phyloP scores from a whole-genome alignment of 1,140 invertebrate genomes.

The Aphelenchoides besseyi region DNA sequence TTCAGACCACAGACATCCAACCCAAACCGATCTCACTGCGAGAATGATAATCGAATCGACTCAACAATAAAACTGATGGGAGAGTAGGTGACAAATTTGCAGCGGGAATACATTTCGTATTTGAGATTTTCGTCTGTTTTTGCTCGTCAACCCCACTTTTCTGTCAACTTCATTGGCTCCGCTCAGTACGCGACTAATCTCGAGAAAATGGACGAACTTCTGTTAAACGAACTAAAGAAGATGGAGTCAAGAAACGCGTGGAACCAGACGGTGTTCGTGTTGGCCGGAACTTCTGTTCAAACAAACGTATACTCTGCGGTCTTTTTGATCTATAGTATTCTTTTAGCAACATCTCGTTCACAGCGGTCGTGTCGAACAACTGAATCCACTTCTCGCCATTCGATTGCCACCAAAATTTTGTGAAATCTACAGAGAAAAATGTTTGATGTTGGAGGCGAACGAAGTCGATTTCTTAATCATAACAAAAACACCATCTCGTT shows the following conservation, averaged over 20 bases:
- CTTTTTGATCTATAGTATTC: not conserved
- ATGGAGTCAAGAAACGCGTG: not conserved
- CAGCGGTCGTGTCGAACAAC: not conserved
- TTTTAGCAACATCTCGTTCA: not conserved
- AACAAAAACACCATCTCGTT: not conserved
- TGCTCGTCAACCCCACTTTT: conserved; percentile 6
- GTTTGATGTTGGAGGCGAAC: not conserved
- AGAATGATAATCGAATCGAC: not conserved
- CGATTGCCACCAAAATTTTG: not conserved
- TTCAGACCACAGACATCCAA: not conserved
- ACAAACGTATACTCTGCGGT: not conserved
- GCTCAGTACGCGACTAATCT: not conserved
- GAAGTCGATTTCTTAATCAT: not conserved
- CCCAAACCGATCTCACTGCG: not conserved
- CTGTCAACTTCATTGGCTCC: not conserved
- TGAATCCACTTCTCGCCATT: not conserved
- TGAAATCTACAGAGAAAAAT: not conserved
- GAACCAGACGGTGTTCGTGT: not conserved
- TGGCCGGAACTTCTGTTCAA: not conserved
- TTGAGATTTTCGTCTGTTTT: not conserved
- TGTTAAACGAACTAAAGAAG: not conserved
- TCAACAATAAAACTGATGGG: not conserved
- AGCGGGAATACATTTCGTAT: too few species aligned
- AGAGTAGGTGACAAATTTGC: not conserved
- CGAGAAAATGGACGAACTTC: not conserved